Evolutionary conservation across 1,140 invertebrate species (phyloP).

Genomic region (Drosophila cardini): DNA sequence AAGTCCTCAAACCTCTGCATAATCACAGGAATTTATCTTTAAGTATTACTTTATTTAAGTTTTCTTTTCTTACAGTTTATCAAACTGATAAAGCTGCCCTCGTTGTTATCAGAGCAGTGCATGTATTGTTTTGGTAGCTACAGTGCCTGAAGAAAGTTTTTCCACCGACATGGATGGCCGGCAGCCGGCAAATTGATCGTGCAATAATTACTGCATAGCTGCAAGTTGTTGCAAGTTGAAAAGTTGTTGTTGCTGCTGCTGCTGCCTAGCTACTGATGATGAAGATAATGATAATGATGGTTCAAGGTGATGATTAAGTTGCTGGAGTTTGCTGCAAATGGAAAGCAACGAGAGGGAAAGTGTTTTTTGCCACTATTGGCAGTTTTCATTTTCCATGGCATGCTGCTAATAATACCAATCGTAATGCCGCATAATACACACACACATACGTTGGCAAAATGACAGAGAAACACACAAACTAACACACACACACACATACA

Average conservation of each 20-base stretch:
- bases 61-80: background rate
- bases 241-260: constrained; percentile 24
- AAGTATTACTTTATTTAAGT: too few species aligned
- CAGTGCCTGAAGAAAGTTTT: constrained; percentile 72
- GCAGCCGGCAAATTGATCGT: constrained; percentile 75
- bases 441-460: background rate
- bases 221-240: constrained; percentile 54
- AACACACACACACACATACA: constrained; percentile 26
- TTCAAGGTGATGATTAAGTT: constrained; percentile 49
- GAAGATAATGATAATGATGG: constrained; percentile 28
- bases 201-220: constrained; percentile 83
- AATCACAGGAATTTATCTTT: too few species aligned
- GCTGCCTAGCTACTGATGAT: background rate
- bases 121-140: constrained; percentile 40
- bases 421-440: constrained; percentile 76
- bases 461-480: constrained; percentile 4
- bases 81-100: constrained; percentile 11
- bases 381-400: constrained; percentile 82
- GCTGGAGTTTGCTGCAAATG: constrained; percentile 59
- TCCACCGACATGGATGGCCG: constrained; percentile 73
- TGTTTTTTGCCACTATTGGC: constrained; percentile 69
- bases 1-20: too few species aligned
- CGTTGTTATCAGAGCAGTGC: constrained; percentile 8
- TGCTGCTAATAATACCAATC: constrained; percentile 80
- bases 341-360: constrained; percentile 78